These are phyloP conservation scores for Lethocerus indicus DNA, from an alignment of 1,140 invertebrate genomes.

Conservation along the genomic window DNA sequence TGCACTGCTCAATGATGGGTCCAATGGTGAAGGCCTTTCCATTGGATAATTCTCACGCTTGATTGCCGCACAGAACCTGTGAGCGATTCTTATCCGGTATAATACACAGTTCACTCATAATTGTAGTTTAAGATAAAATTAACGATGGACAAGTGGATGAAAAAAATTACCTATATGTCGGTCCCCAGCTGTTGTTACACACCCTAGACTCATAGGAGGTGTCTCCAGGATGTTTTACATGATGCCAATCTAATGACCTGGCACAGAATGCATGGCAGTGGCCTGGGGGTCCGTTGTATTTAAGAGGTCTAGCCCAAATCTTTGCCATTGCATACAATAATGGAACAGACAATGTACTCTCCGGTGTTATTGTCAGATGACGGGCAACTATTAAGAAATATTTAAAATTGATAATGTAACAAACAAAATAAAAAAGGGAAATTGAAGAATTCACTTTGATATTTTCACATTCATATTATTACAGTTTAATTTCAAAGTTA, in stretches of 20 bases:
- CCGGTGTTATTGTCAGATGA: conserved; percentile 15
- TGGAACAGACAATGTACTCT: conserved; percentile 39
- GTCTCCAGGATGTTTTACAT: conserved; percentile 38
- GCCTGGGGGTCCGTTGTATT: conserved; percentile 17
- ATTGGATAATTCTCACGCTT: conserved; percentile 61
- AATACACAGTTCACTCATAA: background rate
- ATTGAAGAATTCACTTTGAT: background rate
- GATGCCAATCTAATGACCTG: conserved; percentile 43
- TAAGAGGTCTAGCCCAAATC: conserved; percentile 37
- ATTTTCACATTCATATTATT: background rate
- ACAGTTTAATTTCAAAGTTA: background rate
- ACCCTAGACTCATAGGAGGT: conserved; percentile 30
- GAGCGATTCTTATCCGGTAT: background rate
- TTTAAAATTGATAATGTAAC: conserved; percentile 1
- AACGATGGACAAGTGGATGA: background rate
- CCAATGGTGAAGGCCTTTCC: conserved; percentile 28
- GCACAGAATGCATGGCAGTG: conserved; percentile 36
- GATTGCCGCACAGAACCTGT: conserved; percentile 62
- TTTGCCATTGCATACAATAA: conserved; percentile 39
- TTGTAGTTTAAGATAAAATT: too few species aligned
- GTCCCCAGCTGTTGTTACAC: too few species aligned
- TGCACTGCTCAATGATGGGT: conserved; percentile 9
- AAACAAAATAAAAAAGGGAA: background rate
- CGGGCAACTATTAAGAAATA: conserved; percentile 20
- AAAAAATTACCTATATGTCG: too few species aligned